A percentile compares a stretch with the other conserved stretches of the same genome.
phyloP scores from a whole-genome alignment of 2,113 vertebrate species.

The Ondatra zibethicus region DNA sequence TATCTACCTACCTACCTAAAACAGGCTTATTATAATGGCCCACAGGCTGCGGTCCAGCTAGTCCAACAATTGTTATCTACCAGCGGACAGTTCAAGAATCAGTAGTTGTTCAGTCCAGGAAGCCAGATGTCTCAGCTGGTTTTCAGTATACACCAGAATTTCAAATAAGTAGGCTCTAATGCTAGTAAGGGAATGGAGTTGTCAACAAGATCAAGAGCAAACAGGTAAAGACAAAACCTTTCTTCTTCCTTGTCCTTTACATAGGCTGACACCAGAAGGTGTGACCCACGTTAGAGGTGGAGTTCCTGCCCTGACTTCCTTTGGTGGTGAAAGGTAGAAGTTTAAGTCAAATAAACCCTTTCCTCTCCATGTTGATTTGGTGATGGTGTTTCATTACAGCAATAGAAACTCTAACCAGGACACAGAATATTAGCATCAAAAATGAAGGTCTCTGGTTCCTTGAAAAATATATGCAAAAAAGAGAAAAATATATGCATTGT shows the following conservation, averaged over 20 bases:
- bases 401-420: not conserved
- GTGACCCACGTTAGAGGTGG: not conserved
- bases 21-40: not conserved
- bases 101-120: not conserved
- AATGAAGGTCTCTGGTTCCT: not conserved
- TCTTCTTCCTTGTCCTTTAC: not conserved
- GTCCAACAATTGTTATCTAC: not conserved
- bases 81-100: not conserved
- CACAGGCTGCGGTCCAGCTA: not conserved
- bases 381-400: not conserved
- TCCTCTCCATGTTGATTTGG: not conserved
- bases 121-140: not conserved
- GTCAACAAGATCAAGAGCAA: not conserved
- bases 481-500: constrained; percentile 32
- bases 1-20: not conserved
- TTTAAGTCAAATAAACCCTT: not conserved
- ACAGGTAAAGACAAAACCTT: not conserved
- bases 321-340: not conserved
- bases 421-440: not conserved
- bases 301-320: not conserved
- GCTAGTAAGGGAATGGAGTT: not conserved
- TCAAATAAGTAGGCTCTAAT: not conserved
- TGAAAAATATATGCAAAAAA: constrained; percentile 1
- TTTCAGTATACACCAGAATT: not conserved
- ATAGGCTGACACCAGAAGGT: not conserved